Percentiles rank a stretch among this genome's conserved stretches.
Evolutionary conservation across 2,888 invertebrate genomes (phyloP).

Genomic region (Aporophyla nigra): DNA sequence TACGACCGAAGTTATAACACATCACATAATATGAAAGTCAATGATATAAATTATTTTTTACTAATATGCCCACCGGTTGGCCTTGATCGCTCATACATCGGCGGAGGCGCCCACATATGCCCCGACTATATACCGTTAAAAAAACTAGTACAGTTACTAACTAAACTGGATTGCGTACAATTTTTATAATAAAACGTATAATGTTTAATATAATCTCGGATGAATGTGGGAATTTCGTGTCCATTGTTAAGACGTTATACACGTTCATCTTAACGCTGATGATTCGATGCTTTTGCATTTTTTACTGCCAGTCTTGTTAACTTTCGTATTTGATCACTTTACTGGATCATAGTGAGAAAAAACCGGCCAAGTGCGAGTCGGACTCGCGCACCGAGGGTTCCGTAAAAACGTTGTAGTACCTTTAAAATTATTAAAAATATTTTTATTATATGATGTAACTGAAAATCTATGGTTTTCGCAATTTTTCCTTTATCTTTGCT

Average conservation of each 20-base stretch:
- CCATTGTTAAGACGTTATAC: conserved; percentile 53
- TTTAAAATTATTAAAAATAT: no score
- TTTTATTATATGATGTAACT: no score
- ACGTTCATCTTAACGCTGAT: conserved; percentile 35
- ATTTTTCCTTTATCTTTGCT: no score
- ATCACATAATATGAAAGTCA: conserved; percentile 56
- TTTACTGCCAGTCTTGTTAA: background rate
- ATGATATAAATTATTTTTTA: conserved; percentile 64
- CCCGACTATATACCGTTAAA: conserved; percentile 64
- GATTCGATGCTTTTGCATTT: conserved; percentile 17
- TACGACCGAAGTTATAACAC: conserved; percentile 31
- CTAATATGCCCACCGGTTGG: conserved; percentile 54
- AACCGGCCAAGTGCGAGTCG: no score
- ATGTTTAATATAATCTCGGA: conserved; percentile 74
- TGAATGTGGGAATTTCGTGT: conserved; percentile 74
- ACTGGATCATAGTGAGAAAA: background rate
- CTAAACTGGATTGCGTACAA: conserved; percentile 74
- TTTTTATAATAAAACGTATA: conserved; percentile 77
- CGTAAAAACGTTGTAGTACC: no score
- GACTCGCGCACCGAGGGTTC: no score
- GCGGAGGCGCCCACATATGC: conserved; percentile 62
- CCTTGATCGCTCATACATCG: conserved; percentile 61
- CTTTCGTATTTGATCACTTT: conserved; percentile 11
- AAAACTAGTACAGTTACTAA: conserved; percentile 69
- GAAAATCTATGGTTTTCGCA: no score